phyloP scores from a whole-genome alignment of 2,888 invertebrate genomes.

The Cinara cedri region DNA sequence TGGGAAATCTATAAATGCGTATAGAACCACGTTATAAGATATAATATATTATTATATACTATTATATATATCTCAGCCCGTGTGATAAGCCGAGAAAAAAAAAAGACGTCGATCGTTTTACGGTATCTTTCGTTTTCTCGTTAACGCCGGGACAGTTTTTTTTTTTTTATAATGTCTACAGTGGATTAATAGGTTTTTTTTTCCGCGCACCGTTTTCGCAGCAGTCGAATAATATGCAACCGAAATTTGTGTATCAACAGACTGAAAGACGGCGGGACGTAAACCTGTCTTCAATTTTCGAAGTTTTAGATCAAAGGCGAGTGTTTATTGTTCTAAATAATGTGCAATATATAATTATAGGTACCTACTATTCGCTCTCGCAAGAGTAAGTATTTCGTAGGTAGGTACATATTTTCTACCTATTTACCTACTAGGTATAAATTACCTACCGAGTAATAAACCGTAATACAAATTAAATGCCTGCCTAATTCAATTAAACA shows the following conservation, averaged over 20 bases:
- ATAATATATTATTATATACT: neutral
- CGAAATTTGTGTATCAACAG: neutral
- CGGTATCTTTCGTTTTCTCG: slow-evolving; percentile 4
- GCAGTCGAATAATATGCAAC: too few relatives aligned
- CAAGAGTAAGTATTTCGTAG: neutral
- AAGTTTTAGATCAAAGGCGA: neutral
- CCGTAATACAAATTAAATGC: too few relatives aligned
- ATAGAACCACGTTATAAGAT: neutral
- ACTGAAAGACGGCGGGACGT: neutral
- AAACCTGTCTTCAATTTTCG: neutral
- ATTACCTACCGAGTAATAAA: too few relatives aligned
- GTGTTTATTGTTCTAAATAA: neutral
- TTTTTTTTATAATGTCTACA: neutral
- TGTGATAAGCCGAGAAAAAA: neutral
- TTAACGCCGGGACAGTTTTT: neutral
- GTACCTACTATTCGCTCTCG: too few relatives aligned
- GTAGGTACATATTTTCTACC: neutral
- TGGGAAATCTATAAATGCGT: neutral
- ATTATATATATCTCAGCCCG: neutral
- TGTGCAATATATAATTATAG: too few relatives aligned
- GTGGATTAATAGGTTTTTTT: neutral
- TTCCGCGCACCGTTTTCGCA: neutral
- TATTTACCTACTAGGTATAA: too few relatives aligned
- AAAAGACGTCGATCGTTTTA: neutral
- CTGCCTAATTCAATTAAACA: too few relatives aligned